These are phyloP conservation scores for human (Homo sapiens) DNA, from an alignment of 2,113 vertebrate genomes.

Conservation along the genomic window DNA sequence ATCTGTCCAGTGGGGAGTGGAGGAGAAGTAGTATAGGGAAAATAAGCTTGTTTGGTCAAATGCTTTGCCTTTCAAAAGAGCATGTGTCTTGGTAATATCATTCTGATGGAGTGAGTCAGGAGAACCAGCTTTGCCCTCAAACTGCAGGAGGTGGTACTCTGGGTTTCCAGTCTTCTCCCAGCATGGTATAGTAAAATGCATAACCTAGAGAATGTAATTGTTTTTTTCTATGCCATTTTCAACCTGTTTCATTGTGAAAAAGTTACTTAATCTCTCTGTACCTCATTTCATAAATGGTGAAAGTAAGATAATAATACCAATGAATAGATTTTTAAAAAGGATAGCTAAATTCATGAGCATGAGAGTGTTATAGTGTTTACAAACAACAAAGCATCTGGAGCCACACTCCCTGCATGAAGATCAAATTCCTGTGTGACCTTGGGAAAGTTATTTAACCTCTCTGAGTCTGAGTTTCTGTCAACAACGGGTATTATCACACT, in stretches of 20 bases:
- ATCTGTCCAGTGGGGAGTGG: too few species aligned
- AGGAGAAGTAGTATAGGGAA: not conserved
- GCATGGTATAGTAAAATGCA: not conserved
- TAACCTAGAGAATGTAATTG: not conserved
- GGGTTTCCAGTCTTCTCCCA: not conserved
- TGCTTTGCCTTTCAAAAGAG: not conserved
- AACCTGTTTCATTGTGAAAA: not conserved
- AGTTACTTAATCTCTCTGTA: not conserved
- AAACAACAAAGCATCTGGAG: not conserved
- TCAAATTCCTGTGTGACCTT: not conserved
- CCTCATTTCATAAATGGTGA: not conserved
- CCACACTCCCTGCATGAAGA: not conserved
- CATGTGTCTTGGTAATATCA: not conserved
- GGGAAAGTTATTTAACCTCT: not conserved
- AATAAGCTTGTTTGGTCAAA: not conserved
- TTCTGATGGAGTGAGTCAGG: not conserved
- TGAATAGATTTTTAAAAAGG: not conserved
- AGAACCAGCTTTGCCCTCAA: not conserved
- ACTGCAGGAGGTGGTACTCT: not conserved
- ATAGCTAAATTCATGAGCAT: not conserved
- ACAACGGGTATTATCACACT: not conserved
- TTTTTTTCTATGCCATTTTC: not conserved
- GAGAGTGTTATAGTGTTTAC: not conserved
- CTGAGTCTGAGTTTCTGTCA: not conserved
- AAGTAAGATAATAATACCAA: not conserved